These are phyloP conservation scores for Todus mexicanus DNA, from an alignment of 2,797 vertebrate species.

Conservation along the genomic window DNA sequence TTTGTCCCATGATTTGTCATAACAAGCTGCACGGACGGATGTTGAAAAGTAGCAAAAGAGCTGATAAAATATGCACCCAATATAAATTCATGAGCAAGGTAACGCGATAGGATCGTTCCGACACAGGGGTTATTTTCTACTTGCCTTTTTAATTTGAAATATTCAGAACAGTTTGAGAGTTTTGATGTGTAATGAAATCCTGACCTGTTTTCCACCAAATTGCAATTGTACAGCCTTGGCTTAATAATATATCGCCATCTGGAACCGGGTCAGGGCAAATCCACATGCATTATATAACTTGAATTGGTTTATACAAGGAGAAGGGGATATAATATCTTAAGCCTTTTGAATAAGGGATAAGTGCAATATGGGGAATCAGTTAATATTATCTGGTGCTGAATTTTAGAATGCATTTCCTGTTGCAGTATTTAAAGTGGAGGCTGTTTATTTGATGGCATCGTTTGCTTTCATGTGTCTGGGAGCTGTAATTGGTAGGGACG, in stretches of 20 bases:
- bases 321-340: constrained; percentile 40
- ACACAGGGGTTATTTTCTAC: not conserved
- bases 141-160: constrained; percentile 16
- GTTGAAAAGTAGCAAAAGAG: not conserved
- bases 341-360: constrained; percentile 51
- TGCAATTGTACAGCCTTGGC: constrained; percentile 39
- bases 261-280: constrained; percentile 57
- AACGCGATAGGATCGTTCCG: not conserved
- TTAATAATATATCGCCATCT: constrained; percentile 46
- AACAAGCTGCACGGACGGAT: accelerated
- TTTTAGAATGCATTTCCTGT: not conserved
- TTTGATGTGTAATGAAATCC: not conserved
- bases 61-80: not conserved
- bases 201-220: constrained; percentile 51
- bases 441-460: not conserved
- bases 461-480: not conserved
- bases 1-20: not conserved
- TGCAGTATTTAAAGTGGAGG: not conserved
- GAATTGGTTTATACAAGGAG: constrained; percentile 33
- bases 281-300: constrained; percentile 55
- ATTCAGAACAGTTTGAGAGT: not conserved
- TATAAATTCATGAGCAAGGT: not conserved
- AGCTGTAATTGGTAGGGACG: not conserved
- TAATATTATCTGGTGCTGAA: not conserved
- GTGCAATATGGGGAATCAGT: constrained; percentile 21